phyloP scores from a whole-genome alignment of 2,888 invertebrate genomes.

The Philonicus albiceps region DNA sequence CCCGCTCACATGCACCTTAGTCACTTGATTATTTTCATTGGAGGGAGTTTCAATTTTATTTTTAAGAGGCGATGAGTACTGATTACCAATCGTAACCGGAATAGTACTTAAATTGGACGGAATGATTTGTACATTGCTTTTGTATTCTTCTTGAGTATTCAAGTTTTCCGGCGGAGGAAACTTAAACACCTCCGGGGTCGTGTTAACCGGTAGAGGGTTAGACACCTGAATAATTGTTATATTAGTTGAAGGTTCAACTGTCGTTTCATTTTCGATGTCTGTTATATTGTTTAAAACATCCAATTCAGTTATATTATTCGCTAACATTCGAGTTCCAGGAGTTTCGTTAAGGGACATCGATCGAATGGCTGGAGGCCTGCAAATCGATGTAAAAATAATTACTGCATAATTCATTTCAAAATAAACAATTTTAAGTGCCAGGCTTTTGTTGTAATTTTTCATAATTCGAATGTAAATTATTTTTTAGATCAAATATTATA shows the following conservation, averaged over 20 bases:
- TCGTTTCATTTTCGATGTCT: conserved; percentile 43
- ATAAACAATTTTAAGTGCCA: too few relatives aligned
- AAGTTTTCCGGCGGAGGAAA: conserved; percentile 53
- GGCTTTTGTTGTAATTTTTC: too few relatives aligned
- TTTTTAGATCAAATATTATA: too few relatives aligned
- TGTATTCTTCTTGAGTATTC: conserved; percentile 56
- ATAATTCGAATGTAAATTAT: too few relatives aligned
- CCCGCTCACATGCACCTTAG: conserved; percentile 58
- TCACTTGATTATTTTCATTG: conserved; percentile 52
- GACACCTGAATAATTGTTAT: conserved; percentile 71
- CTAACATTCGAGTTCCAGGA: background rate
- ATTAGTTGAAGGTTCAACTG: conserved; percentile 59
- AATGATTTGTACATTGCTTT: conserved; percentile 64
- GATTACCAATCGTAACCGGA: conserved; percentile 56
- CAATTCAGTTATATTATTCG: conserved; percentile 2
- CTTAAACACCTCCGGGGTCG: conserved; percentile 58
- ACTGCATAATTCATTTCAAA: background rate
- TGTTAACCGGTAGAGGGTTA: conserved; percentile 58
- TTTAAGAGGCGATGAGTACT: conserved; percentile 58
- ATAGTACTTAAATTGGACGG: conserved; percentile 62
- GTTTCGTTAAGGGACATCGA: conserved; percentile 56
- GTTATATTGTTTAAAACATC: conserved; percentile 6
- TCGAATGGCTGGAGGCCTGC: conserved; percentile 60
- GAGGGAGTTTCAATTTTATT: conserved; percentile 49
- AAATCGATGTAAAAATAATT: background rate